Conservation (phyloP, 2,797 vertebrate species). For the Chrosomus eos region DNA sequence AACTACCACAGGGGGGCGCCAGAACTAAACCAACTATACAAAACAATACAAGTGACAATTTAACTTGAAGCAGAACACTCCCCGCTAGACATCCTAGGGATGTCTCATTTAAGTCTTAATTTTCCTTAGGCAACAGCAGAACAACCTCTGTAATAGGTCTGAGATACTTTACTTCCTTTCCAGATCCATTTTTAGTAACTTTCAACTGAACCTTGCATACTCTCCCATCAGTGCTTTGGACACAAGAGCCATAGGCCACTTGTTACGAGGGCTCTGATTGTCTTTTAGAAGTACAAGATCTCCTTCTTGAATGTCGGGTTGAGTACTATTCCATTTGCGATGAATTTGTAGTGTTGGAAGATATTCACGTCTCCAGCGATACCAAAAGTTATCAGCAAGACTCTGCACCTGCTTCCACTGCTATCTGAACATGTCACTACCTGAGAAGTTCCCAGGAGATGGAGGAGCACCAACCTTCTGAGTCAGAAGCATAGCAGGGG, state of each 20-base stretch:
- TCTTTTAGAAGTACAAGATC: background rate
- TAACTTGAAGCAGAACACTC: no score
- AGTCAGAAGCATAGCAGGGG: background rate
- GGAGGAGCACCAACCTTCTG: background rate
- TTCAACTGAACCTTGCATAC: background rate
- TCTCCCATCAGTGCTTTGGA: background rate
- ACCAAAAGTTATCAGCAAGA: conserved; percentile 3
- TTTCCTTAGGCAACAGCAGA: background rate
- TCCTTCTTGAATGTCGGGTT: background rate
- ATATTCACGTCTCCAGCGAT: background rate
- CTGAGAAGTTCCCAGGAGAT: background rate
- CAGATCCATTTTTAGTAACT: background rate
- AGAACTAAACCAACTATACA: no score
- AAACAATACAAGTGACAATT: no score
- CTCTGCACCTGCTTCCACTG: background rate
- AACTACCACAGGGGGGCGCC: no score
- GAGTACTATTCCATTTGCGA: background rate
- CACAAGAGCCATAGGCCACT: background rate
- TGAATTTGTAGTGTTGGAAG: background rate
- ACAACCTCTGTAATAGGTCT: background rate
- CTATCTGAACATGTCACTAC: background rate
- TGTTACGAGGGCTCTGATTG: background rate
- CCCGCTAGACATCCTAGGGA: background rate
- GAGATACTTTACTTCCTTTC: background rate
- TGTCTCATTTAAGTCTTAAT: background rate